Evolutionary conservation across 1,140 invertebrate species (phyloP), one percentile per base, ranked within the genome.

Genomic region (Pseudoatta argentina): DNA sequence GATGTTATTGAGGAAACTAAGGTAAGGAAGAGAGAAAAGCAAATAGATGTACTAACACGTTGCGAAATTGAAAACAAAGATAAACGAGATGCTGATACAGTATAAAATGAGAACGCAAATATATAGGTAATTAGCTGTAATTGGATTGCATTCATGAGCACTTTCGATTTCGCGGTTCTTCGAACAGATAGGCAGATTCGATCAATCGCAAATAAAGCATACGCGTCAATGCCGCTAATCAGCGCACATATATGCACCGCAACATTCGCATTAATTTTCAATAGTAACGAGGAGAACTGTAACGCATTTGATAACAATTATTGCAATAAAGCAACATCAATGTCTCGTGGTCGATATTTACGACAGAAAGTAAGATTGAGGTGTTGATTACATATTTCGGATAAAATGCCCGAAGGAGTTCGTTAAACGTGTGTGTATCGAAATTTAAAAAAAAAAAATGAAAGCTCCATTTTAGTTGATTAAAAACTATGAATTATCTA

Each of bases 211-310:
- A 55, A 57, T 76, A 64, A 21, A 44, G 24, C 30, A 53, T 63
- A 55, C 39, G 30, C 39, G 30, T 78, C 66, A 71, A 66, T 59
- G 63, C 53, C 53, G 55, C 53, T 87, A 86, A 86, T 87, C 86
- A 87, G 12, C 8, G 72, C 63, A n/a, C 64, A 30, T 27, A 8
- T 18, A 51, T 21, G 44, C 24, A 64, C 39, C 27, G 44, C 27
- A 75, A 14, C n/a, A 24, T 16, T 44, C 55, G 27, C 73, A 71
- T 86, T 87, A 77, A 86, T 87, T 79, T 34, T 75, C 69, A 39
- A 51, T 72, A 27, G 3, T 27, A 64, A 27, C 57, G 48, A 10
- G 27, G n/a, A 39, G 7, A 39, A 16, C 55, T 14, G 69, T 12
- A 59, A 44, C 12, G 21, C 10, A 71, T 69, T 66, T 16, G 21